These are phyloP conservation scores for Eupeodes corollae DNA, from an alignment of 1,140 invertebrate genomes.

Conservation along the genomic window DNA sequence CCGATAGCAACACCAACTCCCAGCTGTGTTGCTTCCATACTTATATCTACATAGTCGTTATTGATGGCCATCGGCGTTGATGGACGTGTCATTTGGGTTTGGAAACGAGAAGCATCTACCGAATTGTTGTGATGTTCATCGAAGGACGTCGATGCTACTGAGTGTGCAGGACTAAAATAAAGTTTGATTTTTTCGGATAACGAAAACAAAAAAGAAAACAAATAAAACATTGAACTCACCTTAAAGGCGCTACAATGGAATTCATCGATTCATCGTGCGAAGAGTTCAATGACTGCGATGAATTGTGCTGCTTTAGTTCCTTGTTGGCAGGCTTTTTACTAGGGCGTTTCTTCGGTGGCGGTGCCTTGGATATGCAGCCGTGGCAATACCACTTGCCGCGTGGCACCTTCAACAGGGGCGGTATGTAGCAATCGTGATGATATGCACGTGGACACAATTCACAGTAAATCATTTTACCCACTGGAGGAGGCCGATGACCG, in stretches of 20 bases:
- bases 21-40: neutral
- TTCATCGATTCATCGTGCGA: conserved; percentile 38
- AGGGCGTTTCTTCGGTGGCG: conserved; percentile 47
- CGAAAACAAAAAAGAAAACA: neutral
- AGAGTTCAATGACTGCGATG: conserved; percentile 36
- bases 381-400: conserved; percentile 79
- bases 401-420: conserved; percentile 73
- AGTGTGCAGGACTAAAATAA: conserved; percentile 29
- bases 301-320: conserved; percentile 25
- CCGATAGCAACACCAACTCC: too few species aligned
- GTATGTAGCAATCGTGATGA: conserved; percentile 85
- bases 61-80: neutral
- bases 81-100: conserved; percentile 5
- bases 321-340: conserved; percentile 15
- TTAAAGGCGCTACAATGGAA: conserved; percentile 32
- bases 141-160: conserved; percentile 29
- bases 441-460: conserved; percentile 82
- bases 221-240: conserved; percentile 17
- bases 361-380: conserved; percentile 66
- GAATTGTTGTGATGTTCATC: conserved; percentile 34
- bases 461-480: conserved; percentile 70
- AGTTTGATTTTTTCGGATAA: neutral
- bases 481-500: conserved; percentile 45
- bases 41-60: conserved; percentile 2
- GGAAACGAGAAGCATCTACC: conserved; percentile 26